phyloP scores from a whole-genome alignment of 2,113 vertebrate species.

The Talpa occidentalis region DNA sequence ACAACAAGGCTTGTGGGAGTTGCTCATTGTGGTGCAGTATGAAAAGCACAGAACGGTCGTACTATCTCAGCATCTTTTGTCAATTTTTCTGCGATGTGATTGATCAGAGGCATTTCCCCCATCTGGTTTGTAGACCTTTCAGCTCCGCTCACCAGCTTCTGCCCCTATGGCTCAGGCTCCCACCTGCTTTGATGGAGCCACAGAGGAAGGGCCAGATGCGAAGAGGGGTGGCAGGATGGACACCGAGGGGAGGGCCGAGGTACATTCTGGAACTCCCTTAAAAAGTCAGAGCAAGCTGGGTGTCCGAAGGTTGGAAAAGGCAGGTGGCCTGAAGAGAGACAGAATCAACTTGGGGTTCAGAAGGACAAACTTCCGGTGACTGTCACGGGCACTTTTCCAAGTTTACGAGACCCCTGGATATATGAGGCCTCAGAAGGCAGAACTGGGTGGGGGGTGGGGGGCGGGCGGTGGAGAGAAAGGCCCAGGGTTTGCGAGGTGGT shows the following conservation, averaged over 20 bases:
- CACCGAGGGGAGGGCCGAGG: no score
- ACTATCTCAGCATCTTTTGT: not conserved
- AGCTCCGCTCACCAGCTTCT: not conserved
- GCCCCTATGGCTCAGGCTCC: not conserved
- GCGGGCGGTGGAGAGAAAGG: no score
- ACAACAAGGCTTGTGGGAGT: constrained; percentile 21
- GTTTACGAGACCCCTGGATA: constrained; percentile 5
- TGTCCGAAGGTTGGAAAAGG: not conserved
- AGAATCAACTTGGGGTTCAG: not conserved
- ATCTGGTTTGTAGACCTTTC: not conserved
- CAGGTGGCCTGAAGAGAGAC: not conserved
- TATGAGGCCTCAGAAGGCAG: not conserved
- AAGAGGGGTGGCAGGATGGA: not conserved
- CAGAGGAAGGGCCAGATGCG: not conserved
- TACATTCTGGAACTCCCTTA: not conserved
- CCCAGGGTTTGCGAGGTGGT: no score
- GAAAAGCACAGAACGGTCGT: not conserved
- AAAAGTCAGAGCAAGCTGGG: not conserved
- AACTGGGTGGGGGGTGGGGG: no score
- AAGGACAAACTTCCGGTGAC: not conserved
- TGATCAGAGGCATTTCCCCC: not conserved
- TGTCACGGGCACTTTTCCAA: not conserved
- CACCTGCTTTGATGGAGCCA: not conserved
- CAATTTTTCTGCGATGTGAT: not conserved
- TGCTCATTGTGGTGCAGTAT: not conserved